Percentiles rank a stretch among this genome's conserved stretches.
phyloP scores from a whole-genome alignment of 2,888 invertebrate species.

The Caenorhabditis sp. region DNA sequence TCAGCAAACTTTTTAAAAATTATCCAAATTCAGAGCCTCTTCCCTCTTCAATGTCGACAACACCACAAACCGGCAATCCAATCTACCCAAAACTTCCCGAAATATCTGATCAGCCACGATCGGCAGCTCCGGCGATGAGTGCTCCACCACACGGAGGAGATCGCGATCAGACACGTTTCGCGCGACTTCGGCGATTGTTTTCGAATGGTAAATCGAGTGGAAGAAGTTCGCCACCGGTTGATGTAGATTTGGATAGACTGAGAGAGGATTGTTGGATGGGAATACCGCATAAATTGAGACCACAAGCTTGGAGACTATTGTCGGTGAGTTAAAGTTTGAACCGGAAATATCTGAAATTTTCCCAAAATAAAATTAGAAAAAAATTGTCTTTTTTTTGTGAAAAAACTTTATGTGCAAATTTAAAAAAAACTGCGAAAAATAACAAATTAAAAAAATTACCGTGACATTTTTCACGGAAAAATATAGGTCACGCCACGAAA shows the following conservation, averaged over 20 bases:
- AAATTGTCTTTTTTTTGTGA: too few relatives aligned
- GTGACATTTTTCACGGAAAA: too few relatives aligned
- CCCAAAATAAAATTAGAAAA: too few relatives aligned
- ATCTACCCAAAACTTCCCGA: conserved; percentile 55
- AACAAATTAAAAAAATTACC: too few relatives aligned
- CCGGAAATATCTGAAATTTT: too few relatives aligned
- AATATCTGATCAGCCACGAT: conserved; percentile 48
- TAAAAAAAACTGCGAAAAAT: too few relatives aligned
- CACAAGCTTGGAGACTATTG: conserved; percentile 78
- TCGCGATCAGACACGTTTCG: conserved; percentile 53
- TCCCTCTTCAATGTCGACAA: conserved; percentile 32
- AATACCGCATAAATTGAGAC: conserved; percentile 85
- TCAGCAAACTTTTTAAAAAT: too few relatives aligned
- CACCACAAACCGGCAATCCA: conserved; percentile 47
- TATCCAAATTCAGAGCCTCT: conserved; percentile 50
- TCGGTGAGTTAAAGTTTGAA: conserved; percentile 74
- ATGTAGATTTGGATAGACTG: conserved; percentile 51
- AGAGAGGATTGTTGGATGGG: conserved; percentile 84
- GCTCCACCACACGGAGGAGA: conserved; percentile 45
- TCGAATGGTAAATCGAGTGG: conserved; percentile 47
- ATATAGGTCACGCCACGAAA: too few relatives aligned
- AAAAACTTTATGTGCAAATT: too few relatives aligned
- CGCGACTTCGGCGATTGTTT: conserved; percentile 46
- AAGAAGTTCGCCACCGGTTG: conserved; percentile 47
- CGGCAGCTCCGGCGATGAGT: conserved; percentile 31